Base-by-base conservation (phyloP, 2,113 vertebrate genomes). In the Uria lomvia region DNA sequence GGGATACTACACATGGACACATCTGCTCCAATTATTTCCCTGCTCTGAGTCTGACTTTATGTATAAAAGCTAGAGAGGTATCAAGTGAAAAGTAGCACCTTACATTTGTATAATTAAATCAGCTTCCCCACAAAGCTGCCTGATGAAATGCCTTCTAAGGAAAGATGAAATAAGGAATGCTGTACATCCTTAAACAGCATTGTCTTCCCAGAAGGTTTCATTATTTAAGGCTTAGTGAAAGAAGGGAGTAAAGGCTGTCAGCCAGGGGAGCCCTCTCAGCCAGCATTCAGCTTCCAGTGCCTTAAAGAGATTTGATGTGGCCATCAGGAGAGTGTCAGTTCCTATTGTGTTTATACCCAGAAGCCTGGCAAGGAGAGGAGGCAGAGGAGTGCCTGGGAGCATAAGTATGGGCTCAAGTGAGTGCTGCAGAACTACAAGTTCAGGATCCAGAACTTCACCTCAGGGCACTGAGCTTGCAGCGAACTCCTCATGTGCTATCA, bases 301-400 rank as follows among this genome's bases (percentile, higher is more conserved):
- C 75, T 67, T 96, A 22, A 88, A 91, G 89, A 85, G 75, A 63
- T 73, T 58, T 47, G 88, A 93, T 88, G 77, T 47, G 38, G 90
- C 76, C 83, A 43, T 74, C 22, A 22, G 71, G 79, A 75, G n/a
- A 73, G 27, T 75, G 83, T 58, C 78, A 53, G 42, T 52, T 88
- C 59, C 92, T 58, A 36, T 32, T 73, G 82, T 20, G 26, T n/a
- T 77, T 67, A 43, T 49, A 29, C 52, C 32, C 26, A 6, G 6
- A 79, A 92, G 80, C 23, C 19, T 66, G 58, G 56, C 6, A 29
- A 93, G 56, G 19, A 88, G 59, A 49, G 65, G 11, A 68, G 34
- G 58, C 80, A 83, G 50, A 30, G 1, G 6, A 50, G 42, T 1
- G 6, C 38, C 67, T 59, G 45, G 53, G 27, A 90, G 71, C 56